These are phyloP conservation scores for Leptobrachium leishanense DNA, from an alignment of 2,113 vertebrate species.

Conservation along the genomic window DNA sequence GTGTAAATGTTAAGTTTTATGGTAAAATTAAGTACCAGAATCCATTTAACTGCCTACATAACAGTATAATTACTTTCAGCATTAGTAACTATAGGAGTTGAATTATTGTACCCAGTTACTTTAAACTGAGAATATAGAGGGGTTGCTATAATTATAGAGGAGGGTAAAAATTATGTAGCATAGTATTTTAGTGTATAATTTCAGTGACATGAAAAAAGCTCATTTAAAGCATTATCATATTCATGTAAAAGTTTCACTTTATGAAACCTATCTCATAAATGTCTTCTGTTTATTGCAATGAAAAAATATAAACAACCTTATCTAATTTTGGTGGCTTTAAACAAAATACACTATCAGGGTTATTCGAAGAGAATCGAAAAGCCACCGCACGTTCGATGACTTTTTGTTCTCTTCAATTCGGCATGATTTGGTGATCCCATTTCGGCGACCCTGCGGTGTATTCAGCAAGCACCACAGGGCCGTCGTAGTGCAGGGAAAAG, in stretches of 20 bases:
- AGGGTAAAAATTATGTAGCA: background rate
- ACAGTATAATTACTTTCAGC: conserved; percentile 49
- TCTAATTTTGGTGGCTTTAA: too few relatives aligned
- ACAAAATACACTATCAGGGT: too few relatives aligned
- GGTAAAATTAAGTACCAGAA: conserved; percentile 49
- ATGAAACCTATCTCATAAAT: background rate
- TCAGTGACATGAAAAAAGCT: background rate
- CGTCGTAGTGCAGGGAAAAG: too few relatives aligned
- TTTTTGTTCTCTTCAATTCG: too few relatives aligned
- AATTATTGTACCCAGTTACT: conserved; percentile 29
- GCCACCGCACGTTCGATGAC: too few relatives aligned
- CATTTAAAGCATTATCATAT: background rate
- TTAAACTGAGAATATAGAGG: conserved; percentile 22
- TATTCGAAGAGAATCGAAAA: too few relatives aligned
- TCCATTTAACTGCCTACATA: conserved; percentile 48
- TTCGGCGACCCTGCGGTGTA: too few relatives aligned
- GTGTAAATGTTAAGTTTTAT: conserved; percentile 50
- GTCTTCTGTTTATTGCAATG: too few relatives aligned
- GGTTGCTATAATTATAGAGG: background rate
- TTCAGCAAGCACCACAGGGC: too few relatives aligned
- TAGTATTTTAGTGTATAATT: background rate
- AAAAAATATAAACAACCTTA: too few relatives aligned
- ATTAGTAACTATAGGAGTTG: conserved; percentile 46
- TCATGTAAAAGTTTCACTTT: background rate
- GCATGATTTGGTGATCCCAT: too few relatives aligned